Conservation (phyloP, 2,888 invertebrate species). For the Glyphotaelius pellucidus region DNA sequence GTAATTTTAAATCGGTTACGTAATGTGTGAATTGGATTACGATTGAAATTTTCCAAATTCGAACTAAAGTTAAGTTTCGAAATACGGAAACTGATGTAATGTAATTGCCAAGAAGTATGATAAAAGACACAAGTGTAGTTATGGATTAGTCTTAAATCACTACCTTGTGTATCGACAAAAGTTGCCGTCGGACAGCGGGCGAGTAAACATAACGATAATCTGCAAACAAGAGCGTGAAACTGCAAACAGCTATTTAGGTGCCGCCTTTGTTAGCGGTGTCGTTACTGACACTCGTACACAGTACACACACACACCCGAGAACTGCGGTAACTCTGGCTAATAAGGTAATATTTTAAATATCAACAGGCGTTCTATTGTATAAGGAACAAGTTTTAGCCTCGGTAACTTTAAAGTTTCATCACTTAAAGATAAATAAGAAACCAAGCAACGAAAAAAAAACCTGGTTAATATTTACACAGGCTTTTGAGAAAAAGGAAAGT, state of each 20-base stretch:
- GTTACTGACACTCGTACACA: background rate
- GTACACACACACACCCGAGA: background rate
- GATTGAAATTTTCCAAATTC: no score
- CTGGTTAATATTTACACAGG: background rate
- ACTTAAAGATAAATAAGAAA: no score
- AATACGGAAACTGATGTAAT: no score
- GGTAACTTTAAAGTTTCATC: no score
- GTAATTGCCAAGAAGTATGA: background rate
- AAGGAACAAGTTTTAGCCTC: no score
- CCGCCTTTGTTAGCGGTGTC: background rate
- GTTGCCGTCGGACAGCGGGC: background rate
- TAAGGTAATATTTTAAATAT: no score
- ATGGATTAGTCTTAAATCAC: background rate
- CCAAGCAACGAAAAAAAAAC: background rate
- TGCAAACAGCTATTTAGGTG: background rate
- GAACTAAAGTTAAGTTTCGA: no score
- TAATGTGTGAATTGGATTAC: background rate
- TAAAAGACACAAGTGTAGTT: background rate
- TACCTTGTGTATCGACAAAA: background rate
- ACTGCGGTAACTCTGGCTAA: background rate
- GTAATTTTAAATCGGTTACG: background rate
- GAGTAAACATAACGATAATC: background rate
- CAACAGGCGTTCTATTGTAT: no score
- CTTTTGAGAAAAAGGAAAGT: constrained; percentile 39
- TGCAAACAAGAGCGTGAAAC: background rate